Evolutionary conservation across 2,888 invertebrate genomes (phyloP).

Genomic region (Tetrapedia diversipes): DNA sequence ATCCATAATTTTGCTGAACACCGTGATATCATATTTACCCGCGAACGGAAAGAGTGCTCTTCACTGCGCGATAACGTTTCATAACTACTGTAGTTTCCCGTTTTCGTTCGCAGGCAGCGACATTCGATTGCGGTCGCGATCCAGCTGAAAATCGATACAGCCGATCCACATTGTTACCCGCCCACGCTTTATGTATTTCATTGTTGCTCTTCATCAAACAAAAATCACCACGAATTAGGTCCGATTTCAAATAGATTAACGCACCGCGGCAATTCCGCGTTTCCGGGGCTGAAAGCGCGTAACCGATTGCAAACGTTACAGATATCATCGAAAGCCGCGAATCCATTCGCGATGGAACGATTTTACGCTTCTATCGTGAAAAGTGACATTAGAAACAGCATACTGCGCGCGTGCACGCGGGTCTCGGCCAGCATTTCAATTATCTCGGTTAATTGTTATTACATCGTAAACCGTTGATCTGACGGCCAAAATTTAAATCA

Average conservation of each 20-base stretch:
- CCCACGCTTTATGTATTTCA: neutral
- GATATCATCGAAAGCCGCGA: neutral
- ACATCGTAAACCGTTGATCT: neutral
- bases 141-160: neutral
- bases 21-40: constrained; percentile 8
- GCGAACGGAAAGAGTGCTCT: neutral
- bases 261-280: neutral
- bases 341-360: neutral
- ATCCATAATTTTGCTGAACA: constrained; percentile 3
- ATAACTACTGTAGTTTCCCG: constrained; percentile 3
- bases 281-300: neutral
- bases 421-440: constrained; percentile 23
- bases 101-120: neutral
- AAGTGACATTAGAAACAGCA: constrained; percentile 10
- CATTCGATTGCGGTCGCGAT: neutral
- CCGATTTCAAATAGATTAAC: constrained; percentile 6
- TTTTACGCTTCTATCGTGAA: too few relatives aligned
- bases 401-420: constrained; percentile 2
- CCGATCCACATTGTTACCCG: neutral
- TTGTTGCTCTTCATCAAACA: constrained; percentile 13
- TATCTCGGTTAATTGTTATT: constrained; percentile 18
- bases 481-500: constrained; percentile 1
- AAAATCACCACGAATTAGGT: constrained; percentile 5
- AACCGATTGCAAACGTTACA: neutral
- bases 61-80: neutral